These are phyloP conservation scores for Bovichtus diacanthus DNA, from an alignment of 2,797 vertebrate species.

Conservation along the genomic window DNA sequence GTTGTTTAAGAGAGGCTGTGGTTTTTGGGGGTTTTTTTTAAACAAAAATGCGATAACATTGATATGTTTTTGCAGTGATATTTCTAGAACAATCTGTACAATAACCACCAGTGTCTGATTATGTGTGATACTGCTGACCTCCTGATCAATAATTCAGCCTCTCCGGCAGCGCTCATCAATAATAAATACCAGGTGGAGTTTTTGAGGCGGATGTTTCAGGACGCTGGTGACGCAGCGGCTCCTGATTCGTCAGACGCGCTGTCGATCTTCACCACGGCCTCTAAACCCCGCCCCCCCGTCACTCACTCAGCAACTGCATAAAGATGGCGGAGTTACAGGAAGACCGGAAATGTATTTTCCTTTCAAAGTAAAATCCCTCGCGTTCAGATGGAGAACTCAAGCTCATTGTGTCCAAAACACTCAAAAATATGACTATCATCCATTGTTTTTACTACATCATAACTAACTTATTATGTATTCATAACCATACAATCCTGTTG, in stretches of 20 bases:
- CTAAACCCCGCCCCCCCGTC: conserved; percentile 59
- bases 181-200: conserved; percentile 68
- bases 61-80: neutral
- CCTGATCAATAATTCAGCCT: conserved; percentile 81
- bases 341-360: neutral
- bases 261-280: conserved; percentile 38
- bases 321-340: conserved; percentile 3
- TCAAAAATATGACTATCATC: too few relatives aligned
- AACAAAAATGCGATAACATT: neutral
- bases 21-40: too few relatives aligned
- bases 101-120: conserved; percentile 19
- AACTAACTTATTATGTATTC: too few relatives aligned
- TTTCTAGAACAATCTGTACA: conserved; percentile 4
- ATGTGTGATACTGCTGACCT: conserved; percentile 65
- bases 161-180: conserved; percentile 75
- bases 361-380: conserved; percentile 50
- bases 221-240: neutral
- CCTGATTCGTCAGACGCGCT: conserved; percentile 47
- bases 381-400: rapidly evolving
- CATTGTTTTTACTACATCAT: too few relatives aligned
- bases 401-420: too few relatives aligned
- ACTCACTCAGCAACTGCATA: conserved; percentile 37
- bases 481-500: too few relatives aligned
- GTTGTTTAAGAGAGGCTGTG: too few relatives aligned
- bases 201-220: conserved; percentile 64